A percentile compares a stretch with the other conserved stretches of the same genome.
Conservation (phyloP, 2,888 invertebrate species). For the Falcaria lacertinaria region DNA sequence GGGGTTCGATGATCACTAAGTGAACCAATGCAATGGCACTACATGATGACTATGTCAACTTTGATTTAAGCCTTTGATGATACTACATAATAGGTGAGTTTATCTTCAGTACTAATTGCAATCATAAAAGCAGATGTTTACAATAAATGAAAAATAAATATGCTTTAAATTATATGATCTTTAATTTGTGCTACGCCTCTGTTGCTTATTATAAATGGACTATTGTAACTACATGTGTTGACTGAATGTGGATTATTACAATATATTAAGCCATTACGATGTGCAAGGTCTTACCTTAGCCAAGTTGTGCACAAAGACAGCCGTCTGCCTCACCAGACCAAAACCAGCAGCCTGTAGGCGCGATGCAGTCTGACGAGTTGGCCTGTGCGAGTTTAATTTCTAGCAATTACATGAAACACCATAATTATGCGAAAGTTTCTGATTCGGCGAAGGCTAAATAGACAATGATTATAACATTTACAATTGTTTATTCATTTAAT, state of each 20-base stretch:
- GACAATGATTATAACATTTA: no score
- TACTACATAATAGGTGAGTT: conserved; percentile 54
- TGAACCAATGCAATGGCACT: conserved; percentile 36
- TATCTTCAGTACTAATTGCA: conserved; percentile 26
- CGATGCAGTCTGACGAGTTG: no score
- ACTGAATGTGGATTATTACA: conserved; percentile 6
- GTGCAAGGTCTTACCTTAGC: no score
- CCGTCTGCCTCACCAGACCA: no score
- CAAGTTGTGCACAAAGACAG: no score
- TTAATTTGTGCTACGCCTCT: conserved; percentile 26
- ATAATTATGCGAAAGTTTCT: no score
- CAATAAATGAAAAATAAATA: conserved; percentile 7
- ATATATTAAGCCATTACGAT: background rate
- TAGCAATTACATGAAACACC: no score
- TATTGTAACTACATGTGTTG: conserved; percentile 47
- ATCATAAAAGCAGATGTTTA: conserved; percentile 28
- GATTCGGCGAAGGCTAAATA: no score
- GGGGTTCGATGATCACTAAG: conserved; percentile 32
- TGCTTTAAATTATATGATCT: conserved; percentile 14
- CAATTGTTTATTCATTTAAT: no score
- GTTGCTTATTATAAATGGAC: conserved; percentile 22
- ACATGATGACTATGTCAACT: conserved; percentile 32
- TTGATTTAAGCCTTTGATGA: conserved; percentile 35
- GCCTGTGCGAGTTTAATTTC: no score
- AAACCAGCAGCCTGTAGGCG: no score